Evolutionary conservation across 2,888 invertebrate genomes (phyloP), one percentile per base, ranked within the genome.

Genomic region (Gordius sp.): DNA sequence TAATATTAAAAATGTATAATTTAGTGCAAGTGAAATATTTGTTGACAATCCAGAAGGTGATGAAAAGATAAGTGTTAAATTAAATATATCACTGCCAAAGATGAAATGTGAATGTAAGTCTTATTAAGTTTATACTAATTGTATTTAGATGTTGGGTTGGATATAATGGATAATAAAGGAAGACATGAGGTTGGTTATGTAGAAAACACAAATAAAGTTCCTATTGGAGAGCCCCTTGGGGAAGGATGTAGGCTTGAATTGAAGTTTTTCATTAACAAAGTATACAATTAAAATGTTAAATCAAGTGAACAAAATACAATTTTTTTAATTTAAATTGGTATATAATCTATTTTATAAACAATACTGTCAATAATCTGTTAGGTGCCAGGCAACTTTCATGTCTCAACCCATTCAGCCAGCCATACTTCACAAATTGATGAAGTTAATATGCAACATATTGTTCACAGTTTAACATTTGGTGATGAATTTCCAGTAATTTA

Each of bases 121-220:
- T 41, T 2, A 28, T 57, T 59, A 18, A 20, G 25, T 24, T 52
- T 23, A 28, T 39, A 18, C 59, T 39, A 60, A 26, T 56, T 33
- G 56, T 39, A 59, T 58, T 8, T 63, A 75, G 74, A 66, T 65
- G 61, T 74, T 39, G 75, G 75, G 13, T 64, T 75, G 54, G 75
- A 75, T 62, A 75, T 75, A 60, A 75, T 75, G 65, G 75, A 75
- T 67, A 75, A 75, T 59, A 69, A 73, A 66, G 75, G 75, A 0
- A 65, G 75, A 56, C 75, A 75, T 64, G 75, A 75, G 64, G 75
- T 76, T 18, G 75, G 75, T 2, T 74, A 74, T 64, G 68, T 73
- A 16, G 74, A 75, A 59, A 72, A 75, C 62, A 74, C 72, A 4
- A 64, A 67, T 8, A 75, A 74, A 62, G 64, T 64, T 23, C 70